Percentiles rank a stretch among this genome's conserved stretches.
phyloP scores from a whole-genome alignment of 2,797 vertebrate genomes.

The Naso thynnoides region DNA sequence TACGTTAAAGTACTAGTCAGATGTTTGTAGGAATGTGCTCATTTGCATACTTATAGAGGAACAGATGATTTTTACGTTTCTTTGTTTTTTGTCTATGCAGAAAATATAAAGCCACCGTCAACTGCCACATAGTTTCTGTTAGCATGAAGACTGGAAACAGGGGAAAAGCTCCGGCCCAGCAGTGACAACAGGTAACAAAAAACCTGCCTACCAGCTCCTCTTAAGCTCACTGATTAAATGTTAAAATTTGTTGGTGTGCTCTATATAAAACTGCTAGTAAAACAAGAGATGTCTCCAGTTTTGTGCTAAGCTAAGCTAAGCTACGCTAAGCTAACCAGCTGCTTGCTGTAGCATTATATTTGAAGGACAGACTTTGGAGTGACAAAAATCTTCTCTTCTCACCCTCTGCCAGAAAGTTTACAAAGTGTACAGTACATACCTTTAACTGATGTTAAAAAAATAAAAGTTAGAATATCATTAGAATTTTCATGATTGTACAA shows the following conservation, averaged over 20 bases:
- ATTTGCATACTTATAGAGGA: not conserved
- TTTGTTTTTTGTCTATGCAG: not conserved
- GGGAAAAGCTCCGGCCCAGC: not conserved
- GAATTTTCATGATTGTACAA: not conserved
- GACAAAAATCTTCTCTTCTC: too few species aligned
- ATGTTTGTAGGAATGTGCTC: not conserved
- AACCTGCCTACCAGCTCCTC: too few species aligned
- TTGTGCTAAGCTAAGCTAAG: too few species aligned
- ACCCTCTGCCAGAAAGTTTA: too few species aligned
- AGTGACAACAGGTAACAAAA: not conserved
- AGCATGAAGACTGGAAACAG: not conserved
- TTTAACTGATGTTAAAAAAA: not conserved
- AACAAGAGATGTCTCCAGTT: too few species aligned
- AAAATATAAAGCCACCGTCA: not conserved
- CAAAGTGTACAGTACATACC: too few species aligned
- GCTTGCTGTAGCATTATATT: not conserved
- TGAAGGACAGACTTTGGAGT: not conserved
- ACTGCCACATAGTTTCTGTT: not conserved
- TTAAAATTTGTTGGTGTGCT: not conserved
- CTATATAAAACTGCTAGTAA: not conserved
- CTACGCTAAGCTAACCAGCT: too few species aligned
- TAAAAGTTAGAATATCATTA: not conserved
- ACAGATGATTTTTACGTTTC: not conserved
- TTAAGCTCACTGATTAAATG: not conserved
- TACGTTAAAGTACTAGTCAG: not conserved